A percentile compares a stretch with the other conserved stretches of the same genome.
Conservation (phyloP, 2,888 invertebrate species). For the Sussaba pulchella region DNA sequence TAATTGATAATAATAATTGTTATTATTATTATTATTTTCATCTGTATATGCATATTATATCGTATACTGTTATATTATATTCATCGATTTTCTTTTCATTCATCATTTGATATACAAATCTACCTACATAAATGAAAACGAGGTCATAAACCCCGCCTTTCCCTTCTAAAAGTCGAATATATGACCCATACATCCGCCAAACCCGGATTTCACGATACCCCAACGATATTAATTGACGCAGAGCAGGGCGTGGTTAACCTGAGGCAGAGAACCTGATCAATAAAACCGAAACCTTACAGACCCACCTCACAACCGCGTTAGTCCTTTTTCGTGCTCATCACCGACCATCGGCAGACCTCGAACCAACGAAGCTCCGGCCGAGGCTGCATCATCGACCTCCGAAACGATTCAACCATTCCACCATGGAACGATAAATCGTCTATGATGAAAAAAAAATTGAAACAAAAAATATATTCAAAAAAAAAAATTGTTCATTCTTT, state of each 20-base stretch:
- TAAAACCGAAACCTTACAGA: conserved; percentile 72
- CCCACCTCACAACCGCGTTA: background rate
- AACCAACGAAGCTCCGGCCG: background rate
- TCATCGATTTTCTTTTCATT: no score
- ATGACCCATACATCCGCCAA: background rate
- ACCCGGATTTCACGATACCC: conserved; percentile 30
- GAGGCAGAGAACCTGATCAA: conserved; percentile 77
- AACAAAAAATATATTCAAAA: no score
- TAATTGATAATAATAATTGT: no score
- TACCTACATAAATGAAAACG: no score
- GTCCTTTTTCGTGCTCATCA: conserved; percentile 11
- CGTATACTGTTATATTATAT: no score
- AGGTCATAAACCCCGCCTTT: no score
- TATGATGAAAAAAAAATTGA: no score
- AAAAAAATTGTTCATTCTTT: conserved; percentile 3
- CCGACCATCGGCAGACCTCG: background rate
- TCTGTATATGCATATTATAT: no score
- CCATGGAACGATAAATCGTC: no score
- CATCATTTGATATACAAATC: no score
- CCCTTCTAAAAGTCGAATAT: background rate
- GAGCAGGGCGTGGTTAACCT: conserved; percentile 79
- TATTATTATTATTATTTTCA: no score
- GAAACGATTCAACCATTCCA: no score
- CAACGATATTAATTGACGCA: conserved; percentile 71
- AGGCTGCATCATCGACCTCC: conserved; percentile 1